Conservation (phyloP, 2,113 vertebrate species). For the Monarcha castaneiventris region DNA sequence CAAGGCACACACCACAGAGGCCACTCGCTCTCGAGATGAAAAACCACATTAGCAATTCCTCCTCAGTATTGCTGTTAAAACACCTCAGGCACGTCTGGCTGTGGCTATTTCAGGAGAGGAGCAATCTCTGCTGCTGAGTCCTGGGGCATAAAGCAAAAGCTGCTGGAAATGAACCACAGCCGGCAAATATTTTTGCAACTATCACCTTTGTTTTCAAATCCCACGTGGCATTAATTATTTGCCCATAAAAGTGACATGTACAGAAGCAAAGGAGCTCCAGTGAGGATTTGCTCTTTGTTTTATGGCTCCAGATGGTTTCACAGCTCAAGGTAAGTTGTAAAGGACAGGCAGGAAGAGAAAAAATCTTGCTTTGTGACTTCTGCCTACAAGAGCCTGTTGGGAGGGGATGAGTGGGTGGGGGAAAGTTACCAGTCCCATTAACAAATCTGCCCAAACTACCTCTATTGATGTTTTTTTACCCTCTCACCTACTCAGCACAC, state of each 20-base stretch:
- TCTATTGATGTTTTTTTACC: not conserved
- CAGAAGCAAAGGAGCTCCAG: not conserved
- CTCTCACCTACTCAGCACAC: not conserved
- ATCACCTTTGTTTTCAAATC: not conserved
- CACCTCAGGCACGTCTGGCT: not conserved
- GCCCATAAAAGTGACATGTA: not conserved
- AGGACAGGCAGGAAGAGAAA: not conserved
- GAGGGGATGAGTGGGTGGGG: not conserved
- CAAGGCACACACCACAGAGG: not conserved
- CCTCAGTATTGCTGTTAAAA: not conserved
- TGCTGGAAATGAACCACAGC: not conserved
- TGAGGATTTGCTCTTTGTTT: conserved; percentile 7
- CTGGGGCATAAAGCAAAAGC: not conserved
- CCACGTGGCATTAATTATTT: not conserved
- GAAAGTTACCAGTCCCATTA: not conserved
- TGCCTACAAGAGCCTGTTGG: not conserved
- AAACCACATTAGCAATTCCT: not conserved
- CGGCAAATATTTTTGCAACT: not conserved
- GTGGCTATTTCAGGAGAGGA: not conserved
- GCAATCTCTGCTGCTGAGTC: not conserved
- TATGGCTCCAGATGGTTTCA: not conserved
- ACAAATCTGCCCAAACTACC: not conserved
- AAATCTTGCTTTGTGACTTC: not conserved
- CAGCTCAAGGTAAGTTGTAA: conserved; percentile 5
- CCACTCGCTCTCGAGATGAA: not conserved